These are phyloP conservation scores for Epinephelus coioides DNA, from an alignment of 2,797 vertebrate genomes.

Conservation along the genomic window DNA sequence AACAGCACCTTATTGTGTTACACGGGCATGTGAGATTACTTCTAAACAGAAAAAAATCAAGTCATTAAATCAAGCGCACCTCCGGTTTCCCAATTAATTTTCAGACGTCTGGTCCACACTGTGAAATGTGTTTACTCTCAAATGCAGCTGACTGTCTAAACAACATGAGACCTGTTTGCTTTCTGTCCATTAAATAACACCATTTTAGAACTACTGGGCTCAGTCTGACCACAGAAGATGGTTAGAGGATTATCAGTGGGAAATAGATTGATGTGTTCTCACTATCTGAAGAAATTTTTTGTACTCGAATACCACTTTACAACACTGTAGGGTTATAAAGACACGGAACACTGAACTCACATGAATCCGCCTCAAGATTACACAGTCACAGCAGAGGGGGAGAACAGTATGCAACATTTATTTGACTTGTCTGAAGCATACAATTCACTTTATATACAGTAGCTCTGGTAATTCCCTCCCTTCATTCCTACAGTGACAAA, in stretches of 20 bases:
- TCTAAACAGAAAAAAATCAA: slow-evolving; percentile 25
- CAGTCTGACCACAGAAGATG: background rate
- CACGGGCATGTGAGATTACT: slow-evolving; percentile 1
- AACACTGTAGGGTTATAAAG: background rate
- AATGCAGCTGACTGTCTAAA: background rate
- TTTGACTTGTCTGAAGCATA: no score
- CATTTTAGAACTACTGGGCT: background rate
- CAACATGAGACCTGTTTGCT: background rate
- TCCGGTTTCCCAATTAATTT: slow-evolving; percentile 33
- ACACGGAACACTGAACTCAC: background rate
- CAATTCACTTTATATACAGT: background rate
- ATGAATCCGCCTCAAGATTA: background rate
- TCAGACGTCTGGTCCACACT: background rate
- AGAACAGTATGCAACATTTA: background rate
- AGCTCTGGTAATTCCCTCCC: background rate
- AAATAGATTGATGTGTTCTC: background rate
- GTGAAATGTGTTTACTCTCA: slow-evolving; percentile 14
- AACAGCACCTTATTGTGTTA: slow-evolving; percentile 25
- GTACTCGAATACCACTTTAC: background rate
- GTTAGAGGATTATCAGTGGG: background rate
- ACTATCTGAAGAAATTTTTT: background rate
- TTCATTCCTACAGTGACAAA: background rate
- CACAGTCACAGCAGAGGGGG: background rate
- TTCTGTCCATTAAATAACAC: background rate
- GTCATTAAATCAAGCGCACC: slow-evolving; percentile 33